Conservation (phyloP, 2,888 invertebrate species). For the Acutogordius australiensis region DNA sequence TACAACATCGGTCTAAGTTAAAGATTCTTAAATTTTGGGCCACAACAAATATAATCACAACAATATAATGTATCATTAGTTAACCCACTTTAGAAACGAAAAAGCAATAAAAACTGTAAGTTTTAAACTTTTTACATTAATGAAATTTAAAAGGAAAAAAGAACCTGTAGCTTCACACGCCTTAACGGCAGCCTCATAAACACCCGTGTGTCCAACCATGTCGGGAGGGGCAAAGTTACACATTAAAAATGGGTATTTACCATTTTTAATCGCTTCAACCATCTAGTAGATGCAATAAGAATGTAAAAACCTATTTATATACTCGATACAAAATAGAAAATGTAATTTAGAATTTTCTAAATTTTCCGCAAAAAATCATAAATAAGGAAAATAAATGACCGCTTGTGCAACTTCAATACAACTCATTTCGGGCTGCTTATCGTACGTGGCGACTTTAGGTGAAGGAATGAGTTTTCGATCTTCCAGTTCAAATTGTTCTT, state of each 20-base stretch:
- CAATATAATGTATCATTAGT: too few species aligned
- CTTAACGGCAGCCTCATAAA: slow-evolving; percentile 23
- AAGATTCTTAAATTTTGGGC: too few species aligned
- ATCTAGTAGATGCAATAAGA: slow-evolving; percentile 18
- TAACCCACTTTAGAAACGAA: too few species aligned
- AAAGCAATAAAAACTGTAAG: too few species aligned
- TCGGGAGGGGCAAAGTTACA: slow-evolving; percentile 28
- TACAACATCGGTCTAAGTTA: too few species aligned
- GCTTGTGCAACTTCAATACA: slow-evolving; percentile 23
- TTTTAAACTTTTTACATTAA: too few species aligned
- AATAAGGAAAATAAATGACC: slow-evolving; percentile 16
- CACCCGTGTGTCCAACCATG: slow-evolving; percentile 27
- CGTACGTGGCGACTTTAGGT: slow-evolving; percentile 26
- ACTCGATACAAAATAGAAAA: too few species aligned
- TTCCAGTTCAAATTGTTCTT: slow-evolving; percentile 23
- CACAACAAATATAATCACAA: too few species aligned
- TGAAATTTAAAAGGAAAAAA: background rate
- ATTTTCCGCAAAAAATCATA: background rate
- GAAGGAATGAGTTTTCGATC: slow-evolving; percentile 25
- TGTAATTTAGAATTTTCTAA: too few species aligned
- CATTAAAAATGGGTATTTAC: slow-evolving; percentile 23
- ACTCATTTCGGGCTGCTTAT: slow-evolving; percentile 25
- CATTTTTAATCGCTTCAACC: slow-evolving; percentile 20
- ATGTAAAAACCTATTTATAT: background rate
- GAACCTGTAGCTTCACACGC: slow-evolving; percentile 20